phyloP scores from a whole-genome alignment of 2,113 vertebrate species.

The Bettongia penicillata region DNA sequence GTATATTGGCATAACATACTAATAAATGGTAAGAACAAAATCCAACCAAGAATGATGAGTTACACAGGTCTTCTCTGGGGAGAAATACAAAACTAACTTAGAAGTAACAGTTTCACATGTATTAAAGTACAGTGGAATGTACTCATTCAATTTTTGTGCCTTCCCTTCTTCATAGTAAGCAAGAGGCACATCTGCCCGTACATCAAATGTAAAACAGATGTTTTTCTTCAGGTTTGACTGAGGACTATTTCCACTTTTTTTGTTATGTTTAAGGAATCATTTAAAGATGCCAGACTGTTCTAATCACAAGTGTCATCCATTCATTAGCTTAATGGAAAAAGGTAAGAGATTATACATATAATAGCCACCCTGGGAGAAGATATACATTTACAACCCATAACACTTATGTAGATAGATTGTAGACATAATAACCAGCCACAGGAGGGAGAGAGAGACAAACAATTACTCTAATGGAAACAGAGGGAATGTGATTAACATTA shows the following conservation, averaged over 20 bases:
- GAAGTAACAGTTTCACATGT: neutral
- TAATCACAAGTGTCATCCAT: constrained; percentile 57
- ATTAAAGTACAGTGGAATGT: neutral
- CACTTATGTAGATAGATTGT: constrained; percentile 80
- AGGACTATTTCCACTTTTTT: constrained; percentile 19
- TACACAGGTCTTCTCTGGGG: neutral
- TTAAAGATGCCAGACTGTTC: constrained; percentile 70
- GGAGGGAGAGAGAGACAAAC: constrained; percentile 80
- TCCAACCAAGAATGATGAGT: neutral
- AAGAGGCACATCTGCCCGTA: constrained; percentile 14
- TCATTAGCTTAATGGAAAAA: constrained; percentile 71
- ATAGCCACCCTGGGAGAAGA: constrained; percentile 68
- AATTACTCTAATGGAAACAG: constrained; percentile 83
- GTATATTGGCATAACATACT: neutral
- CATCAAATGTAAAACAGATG: constrained; percentile 46
- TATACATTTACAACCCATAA: constrained; percentile 73
- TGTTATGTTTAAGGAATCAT: constrained; percentile 61
- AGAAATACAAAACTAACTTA: neutral
- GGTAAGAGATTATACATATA: constrained; percentile 71
- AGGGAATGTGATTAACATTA: constrained; percentile 77
- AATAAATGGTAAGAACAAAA: neutral
- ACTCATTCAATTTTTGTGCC: neutral
- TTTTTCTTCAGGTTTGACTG: constrained; percentile 42
- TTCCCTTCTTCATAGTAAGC: neutral
- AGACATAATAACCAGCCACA: constrained; percentile 80